Conservation (phyloP, 2,113 vertebrate genomes). For the Sapayoa aenigma region DNA sequence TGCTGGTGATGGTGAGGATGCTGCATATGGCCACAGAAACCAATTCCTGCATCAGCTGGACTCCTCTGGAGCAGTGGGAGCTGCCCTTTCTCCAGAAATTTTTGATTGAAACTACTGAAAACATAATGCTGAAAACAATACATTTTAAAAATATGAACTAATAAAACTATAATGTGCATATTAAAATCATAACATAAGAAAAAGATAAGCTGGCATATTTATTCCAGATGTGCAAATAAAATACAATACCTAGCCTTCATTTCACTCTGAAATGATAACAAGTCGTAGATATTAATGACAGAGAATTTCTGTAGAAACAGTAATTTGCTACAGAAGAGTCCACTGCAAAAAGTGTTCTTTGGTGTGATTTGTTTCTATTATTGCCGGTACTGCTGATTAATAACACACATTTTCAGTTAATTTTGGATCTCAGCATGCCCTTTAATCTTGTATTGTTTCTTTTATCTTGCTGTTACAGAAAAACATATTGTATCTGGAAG, state of each 20-base stretch:
- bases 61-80: rapidly evolving
- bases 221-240: background rate
- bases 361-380: conserved; percentile 66
- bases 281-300: conserved; percentile 41
- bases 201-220: background rate
- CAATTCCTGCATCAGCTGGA: too few relatives aligned
- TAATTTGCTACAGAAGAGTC: conserved; percentile 46
- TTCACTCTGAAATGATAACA: conserved; percentile 25
- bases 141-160: background rate
- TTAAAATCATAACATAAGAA: background rate
- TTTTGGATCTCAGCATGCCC: conserved; percentile 44
- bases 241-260: background rate
- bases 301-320: conserved; percentile 54
- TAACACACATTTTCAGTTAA: conserved; percentile 66
- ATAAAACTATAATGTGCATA: background rate
- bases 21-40: background rate
- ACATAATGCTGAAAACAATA: background rate
- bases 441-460: conserved; percentile 55
- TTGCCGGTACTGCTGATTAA: conserved; percentile 61
- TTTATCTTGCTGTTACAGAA: conserved; percentile 55
- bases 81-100: background rate
- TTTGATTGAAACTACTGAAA: background rate
- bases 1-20: background rate
- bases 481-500: conserved; percentile 10
- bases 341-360: conserved; percentile 8